Conservation (phyloP, 30 jellyfish, hydroid and myxozoan genomes). For the Nemopilema nomurai region DNA sequence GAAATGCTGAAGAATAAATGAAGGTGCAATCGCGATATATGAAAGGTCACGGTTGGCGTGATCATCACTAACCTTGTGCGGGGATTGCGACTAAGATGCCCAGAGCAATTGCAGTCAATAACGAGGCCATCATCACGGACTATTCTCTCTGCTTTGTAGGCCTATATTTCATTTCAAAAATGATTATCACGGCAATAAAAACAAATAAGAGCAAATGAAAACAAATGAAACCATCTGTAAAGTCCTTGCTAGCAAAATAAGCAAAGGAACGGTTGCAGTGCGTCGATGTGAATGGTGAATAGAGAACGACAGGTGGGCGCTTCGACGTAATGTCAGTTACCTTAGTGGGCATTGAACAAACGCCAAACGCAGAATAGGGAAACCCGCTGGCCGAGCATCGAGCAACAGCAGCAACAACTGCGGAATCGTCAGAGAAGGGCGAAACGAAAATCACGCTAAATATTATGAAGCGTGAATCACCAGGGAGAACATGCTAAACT, state of each 20-base stretch:
- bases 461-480: too few species aligned
- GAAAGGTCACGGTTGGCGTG: too few species aligned
- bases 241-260: not conserved
- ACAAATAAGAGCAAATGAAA: not conserved
- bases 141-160: not conserved
- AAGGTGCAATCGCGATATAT: not conserved
- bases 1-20: not conserved
- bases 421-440: too few species aligned
- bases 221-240: not conserved
- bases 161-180: not conserved
- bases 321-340: constrained; percentile 43
- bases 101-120: not conserved
- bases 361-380: not conserved
- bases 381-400: constrained; percentile 6
- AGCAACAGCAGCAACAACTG: not conserved
- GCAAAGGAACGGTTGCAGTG: not conserved
- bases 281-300: constrained; percentile 30
- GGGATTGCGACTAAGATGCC: not conserved
- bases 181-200: too few species aligned
- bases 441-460: too few species aligned
- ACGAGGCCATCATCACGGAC: not conserved
- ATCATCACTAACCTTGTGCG: not conserved
- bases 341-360: constrained; percentile 28
- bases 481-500: too few species aligned
- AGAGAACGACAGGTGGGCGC: constrained; percentile 40